Evolutionary conservation across 2,113 vertebrate genomes (phyloP).

Genomic region (Candoia aspera): DNA sequence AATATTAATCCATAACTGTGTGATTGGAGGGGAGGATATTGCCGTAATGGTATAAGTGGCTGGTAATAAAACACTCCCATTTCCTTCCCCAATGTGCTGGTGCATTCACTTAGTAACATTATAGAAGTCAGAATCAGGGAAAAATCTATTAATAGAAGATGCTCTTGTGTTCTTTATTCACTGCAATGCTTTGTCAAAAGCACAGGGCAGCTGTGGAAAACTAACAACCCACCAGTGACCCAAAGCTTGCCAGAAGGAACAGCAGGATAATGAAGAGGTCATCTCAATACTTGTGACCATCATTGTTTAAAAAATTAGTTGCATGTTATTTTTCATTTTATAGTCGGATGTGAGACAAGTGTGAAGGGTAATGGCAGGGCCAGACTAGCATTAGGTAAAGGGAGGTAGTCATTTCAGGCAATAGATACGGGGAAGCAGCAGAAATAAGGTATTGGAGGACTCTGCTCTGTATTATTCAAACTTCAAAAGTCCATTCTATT

Average conservation of each 20-base stretch:
- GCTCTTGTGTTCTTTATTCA: background rate
- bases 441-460: no score
- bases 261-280: background rate
- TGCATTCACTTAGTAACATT: background rate
- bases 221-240: background rate
- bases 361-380: background rate
- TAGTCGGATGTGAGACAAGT: background rate
- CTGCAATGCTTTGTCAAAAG: background rate
- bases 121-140: constrained; percentile 34
- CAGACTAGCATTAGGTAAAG: background rate
- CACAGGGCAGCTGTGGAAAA: background rate
- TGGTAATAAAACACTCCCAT: constrained; percentile 42
- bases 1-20: constrained; percentile 46
- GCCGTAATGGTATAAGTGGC: constrained; percentile 56
- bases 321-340: background rate
- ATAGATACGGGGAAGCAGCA: background rate
- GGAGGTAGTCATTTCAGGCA: background rate
- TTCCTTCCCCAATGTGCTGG: background rate
- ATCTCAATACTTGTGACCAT: background rate
- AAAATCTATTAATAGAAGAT: constrained; percentile 17
- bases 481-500: background rate
- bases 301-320: background rate
- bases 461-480: no score
- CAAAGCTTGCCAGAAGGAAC: background rate
- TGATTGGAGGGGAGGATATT: constrained; percentile 54